Percentiles rank a stretch among this genome's conserved stretches.
These are phyloP conservation scores for Conus canariensis DNA, from an alignment of 2,888 invertebrate species.

Conservation along the genomic window DNA sequence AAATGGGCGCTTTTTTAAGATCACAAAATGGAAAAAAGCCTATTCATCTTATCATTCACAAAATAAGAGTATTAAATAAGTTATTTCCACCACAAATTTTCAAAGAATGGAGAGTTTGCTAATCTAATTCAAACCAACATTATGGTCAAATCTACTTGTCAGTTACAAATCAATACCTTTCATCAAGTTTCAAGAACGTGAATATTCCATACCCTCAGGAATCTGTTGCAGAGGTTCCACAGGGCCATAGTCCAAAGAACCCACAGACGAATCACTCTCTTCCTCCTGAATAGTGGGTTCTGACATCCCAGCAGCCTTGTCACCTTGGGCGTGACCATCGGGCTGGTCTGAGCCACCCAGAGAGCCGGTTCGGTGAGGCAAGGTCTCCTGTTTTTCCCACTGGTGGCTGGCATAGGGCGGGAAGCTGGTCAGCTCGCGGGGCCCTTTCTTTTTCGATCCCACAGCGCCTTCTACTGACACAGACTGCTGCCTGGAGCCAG, in stretches of 20 bases:
- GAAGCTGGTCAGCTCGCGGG: conserved; percentile 32
- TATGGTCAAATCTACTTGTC: too few relatives aligned
- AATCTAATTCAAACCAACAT: too few relatives aligned
- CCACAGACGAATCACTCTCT: neutral
- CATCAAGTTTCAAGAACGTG: too few relatives aligned
- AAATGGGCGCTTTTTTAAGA: too few relatives aligned
- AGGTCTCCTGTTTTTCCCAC: conserved; percentile 24
- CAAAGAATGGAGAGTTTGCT: too few relatives aligned
- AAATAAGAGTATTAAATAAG: too few relatives aligned
- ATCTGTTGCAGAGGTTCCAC: conserved; percentile 24
- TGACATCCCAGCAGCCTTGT: neutral
- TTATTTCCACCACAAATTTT: too few relatives aligned
- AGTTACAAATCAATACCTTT: too few relatives aligned
- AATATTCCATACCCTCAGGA: neutral
- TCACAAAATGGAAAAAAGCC: too few relatives aligned
- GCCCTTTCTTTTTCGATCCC: neutral
- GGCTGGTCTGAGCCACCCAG: neutral
- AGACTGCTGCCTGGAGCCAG: neutral
- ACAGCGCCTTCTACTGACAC: neutral
- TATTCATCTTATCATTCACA: too few relatives aligned
- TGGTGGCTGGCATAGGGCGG: conserved; percentile 39
- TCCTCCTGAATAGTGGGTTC: neutral
- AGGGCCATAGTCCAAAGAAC: neutral
- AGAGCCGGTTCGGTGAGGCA: neutral
- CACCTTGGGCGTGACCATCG: neutral